phyloP scores from a whole-genome alignment of 2,888 invertebrate species.

The Artemia sinica region DNA sequence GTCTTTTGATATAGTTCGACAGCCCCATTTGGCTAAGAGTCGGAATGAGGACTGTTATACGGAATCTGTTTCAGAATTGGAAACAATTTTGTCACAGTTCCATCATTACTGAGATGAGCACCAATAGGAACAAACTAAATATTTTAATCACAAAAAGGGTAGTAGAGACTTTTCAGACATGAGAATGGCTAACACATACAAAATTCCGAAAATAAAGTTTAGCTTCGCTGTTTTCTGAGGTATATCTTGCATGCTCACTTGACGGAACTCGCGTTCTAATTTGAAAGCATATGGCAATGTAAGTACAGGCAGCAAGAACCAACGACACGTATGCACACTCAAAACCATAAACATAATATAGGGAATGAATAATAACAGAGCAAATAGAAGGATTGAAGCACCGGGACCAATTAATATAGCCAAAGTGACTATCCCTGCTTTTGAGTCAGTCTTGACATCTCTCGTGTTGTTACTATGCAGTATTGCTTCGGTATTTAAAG shows the following conservation, averaged over 20 bases:
- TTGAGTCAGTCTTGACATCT: slow-evolving; percentile 68
- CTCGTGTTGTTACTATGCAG: slow-evolving; percentile 86
- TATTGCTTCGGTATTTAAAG: slow-evolving; percentile 84
- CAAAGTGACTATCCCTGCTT: slow-evolving; percentile 79
- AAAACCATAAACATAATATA: slow-evolving; percentile 75
- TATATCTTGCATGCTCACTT: slow-evolving; percentile 57
- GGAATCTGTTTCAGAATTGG: too few species aligned
- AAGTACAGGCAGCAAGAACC: slow-evolving; percentile 72
- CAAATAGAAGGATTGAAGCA: slow-evolving; percentile 75
- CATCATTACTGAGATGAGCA: too few species aligned
- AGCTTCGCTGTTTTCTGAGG: slow-evolving; percentile 75
- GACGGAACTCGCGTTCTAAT: slow-evolving; percentile 71
- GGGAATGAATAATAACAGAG: slow-evolving; percentile 70
- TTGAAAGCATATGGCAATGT: slow-evolving; percentile 75
- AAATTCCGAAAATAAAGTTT: slow-evolving; percentile 73
- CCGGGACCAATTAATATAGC: slow-evolving; percentile 84
- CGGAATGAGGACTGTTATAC: too few species aligned
- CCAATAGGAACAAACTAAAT: too few species aligned
- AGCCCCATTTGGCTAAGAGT: too few species aligned
- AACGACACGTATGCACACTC: slow-evolving; percentile 61
- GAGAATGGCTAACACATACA: slow-evolving; percentile 54
- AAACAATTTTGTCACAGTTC: too few species aligned
- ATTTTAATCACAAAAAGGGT: slow-evolving; percentile 20
- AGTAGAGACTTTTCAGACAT: slow-evolving; percentile 24
- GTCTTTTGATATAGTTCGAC: too few species aligned